phyloP scores from a whole-genome alignment of 2,113 vertebrate species.

The Mustela nigripes region DNA sequence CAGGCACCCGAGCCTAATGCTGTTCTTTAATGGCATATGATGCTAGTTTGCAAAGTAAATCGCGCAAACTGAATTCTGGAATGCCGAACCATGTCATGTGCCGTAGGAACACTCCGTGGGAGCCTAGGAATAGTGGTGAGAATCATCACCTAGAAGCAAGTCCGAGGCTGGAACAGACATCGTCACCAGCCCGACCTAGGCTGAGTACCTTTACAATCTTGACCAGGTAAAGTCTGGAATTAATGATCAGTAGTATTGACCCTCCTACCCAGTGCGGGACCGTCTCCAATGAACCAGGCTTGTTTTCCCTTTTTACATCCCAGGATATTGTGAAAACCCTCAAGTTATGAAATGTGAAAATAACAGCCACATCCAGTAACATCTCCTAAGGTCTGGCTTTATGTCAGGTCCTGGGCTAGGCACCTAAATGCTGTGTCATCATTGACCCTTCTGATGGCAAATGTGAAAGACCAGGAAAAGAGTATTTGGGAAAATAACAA shows the following conservation, averaged over 20 bases:
- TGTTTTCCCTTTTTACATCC: not conserved
- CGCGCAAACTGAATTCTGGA: not conserved
- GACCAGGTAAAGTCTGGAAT: not conserved
- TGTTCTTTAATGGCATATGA: not conserved
- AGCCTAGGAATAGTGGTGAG: not conserved
- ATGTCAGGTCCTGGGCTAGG: not conserved
- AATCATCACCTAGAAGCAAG: constrained; percentile 23
- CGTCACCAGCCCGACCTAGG: not conserved
- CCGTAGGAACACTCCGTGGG: not conserved
- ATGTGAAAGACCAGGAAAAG: not conserved
- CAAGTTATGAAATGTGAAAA: not conserved
- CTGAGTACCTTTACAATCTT: not conserved
- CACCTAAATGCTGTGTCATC: not conserved
- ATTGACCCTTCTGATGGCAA: not conserved
- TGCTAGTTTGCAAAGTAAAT: not conserved
- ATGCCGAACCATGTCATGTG: not conserved
- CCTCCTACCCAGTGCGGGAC: not conserved
- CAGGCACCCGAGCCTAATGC: rapidly evolving
- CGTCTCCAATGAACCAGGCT: not conserved
- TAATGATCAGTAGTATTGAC: not conserved
- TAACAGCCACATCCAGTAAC: not conserved
- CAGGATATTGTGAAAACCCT: not conserved
- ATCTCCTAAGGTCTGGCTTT: not conserved
- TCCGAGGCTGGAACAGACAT: not conserved
- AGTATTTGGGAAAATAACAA: not conserved